phyloP scores from a whole-genome alignment of 2,113 vertebrate genomes.

The Larimichthys polyactis region DNA sequence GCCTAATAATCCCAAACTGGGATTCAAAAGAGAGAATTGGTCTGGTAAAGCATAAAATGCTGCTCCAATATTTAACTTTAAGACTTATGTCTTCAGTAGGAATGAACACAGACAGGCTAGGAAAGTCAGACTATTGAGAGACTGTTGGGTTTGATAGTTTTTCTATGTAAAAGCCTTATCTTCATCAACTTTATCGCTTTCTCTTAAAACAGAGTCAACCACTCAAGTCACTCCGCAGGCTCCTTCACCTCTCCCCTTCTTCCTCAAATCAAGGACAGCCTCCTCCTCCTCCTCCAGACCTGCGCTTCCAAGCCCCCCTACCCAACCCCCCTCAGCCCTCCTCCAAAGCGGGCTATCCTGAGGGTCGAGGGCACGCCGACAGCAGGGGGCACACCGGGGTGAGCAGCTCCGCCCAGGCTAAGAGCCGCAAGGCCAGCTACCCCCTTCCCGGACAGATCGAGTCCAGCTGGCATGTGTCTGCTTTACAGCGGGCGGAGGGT shows the following conservation, averaged over 20 bases:
- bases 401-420: conserved; percentile 85
- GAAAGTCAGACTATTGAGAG: not conserved
- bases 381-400: conserved; percentile 81
- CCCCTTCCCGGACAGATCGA: conserved; percentile 94
- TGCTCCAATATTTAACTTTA: not conserved
- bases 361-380: conserved; percentile 76
- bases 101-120: not conserved
- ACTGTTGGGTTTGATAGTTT: not conserved
- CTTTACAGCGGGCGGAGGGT: conserved; percentile 89
- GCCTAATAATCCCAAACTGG: not conserved
- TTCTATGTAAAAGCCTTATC: not conserved
- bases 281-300: conserved; percentile 86
- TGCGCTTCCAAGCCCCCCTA: conserved; percentile 92
- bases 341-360: conserved; percentile 86
- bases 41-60: not conserved
- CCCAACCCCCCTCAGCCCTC: conserved; percentile 86
- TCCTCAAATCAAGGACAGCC: conserved; percentile 87
- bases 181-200: conserved; percentile 2
- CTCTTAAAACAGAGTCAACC: conserved; percentile 90
- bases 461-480: conserved; percentile 94
- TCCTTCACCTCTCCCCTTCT: conserved; percentile 93
- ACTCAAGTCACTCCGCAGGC: conserved; percentile 95
- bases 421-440: conserved; percentile 90
- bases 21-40: not conserved
- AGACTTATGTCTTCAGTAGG: not conserved